Evolutionary conservation across 2,888 invertebrate species (phyloP), one percentile per base, ranked within the genome.

Genomic region (Thalpophila matura): DNA sequence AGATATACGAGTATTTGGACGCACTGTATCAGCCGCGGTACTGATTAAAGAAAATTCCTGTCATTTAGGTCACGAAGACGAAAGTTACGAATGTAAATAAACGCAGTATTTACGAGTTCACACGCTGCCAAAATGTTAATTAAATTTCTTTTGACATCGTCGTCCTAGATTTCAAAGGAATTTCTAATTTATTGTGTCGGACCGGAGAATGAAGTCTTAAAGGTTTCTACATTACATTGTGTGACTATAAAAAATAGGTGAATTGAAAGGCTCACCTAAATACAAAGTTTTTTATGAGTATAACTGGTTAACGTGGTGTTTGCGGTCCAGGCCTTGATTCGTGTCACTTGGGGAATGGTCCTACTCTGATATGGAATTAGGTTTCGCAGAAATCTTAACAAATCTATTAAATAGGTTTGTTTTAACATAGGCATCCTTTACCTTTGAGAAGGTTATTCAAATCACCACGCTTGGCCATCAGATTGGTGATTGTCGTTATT

Each of bases 61-160:
- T 53, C 27, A 9, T 24, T 29, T 20, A 62, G 38, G 38, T 2
- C 20, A 27, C n/a, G 16, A 22, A 16, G n/a, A 22, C 9, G 33
- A 53, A 35, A 64, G 53, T 38, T 49, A 4, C 24, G 26, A 60
- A 49, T 47, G 12, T 42, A 29, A 35, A 53, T 53, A 14, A 33
- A 33, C 33, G 26, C 10, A 38, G 9, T 22, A 22, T 40, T 60
- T 26, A 20, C 7, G 10, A 50, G 16, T 31, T 38, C 38, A 38
- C 6, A 29, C n/a, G 9, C 9, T 26, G 10, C 18, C 20, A 16
- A 33, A 24, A 33, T 27, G 20, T 4, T 50, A 31, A 49, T 26
- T 49, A 10, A 31, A 16, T 63, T 60, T 16, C 7, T n/a, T 49
- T 16, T n/a, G 20, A 31, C n/a, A 22, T 5, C 4, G 1, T 22